These are phyloP conservation scores for Echeneis naucrates DNA, from an alignment of 2,797 vertebrate species.

Conservation along the genomic window DNA sequence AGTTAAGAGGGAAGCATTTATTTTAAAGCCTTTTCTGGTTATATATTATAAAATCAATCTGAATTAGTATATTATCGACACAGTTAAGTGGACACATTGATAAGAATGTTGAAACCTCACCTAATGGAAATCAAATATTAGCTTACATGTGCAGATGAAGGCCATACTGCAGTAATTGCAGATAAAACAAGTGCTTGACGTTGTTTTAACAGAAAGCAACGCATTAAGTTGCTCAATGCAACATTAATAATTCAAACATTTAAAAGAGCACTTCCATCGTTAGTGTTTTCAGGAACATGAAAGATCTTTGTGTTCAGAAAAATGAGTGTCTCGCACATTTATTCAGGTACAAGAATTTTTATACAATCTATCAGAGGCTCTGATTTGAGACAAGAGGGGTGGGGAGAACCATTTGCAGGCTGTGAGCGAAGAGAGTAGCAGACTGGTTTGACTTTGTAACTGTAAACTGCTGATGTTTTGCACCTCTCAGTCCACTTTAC, in stretches of 20 bases:
- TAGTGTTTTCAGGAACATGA: background rate
- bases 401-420: conserved; percentile 8
- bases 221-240: background rate
- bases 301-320: background rate
- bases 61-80: background rate
- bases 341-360: background rate
- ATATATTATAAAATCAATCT: background rate
- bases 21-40: background rate
- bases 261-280: background rate
- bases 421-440: background rate
- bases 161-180: background rate
- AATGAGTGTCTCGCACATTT: background rate
- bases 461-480: conserved; percentile 13
- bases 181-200: background rate
- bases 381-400: conserved; percentile 17
- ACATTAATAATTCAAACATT: background rate
- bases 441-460: conserved; percentile 22
- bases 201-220: background rate
- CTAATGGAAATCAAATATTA: background rate
- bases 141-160: background rate
- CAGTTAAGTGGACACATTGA: background rate
- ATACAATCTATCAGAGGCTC: background rate
- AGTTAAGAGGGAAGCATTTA: background rate
- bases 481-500: conserved; percentile 34
- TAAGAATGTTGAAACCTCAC: background rate